Base-by-base conservation (phyloP, 2,797 vertebrate species). In the Garrulus glandarius region DNA sequence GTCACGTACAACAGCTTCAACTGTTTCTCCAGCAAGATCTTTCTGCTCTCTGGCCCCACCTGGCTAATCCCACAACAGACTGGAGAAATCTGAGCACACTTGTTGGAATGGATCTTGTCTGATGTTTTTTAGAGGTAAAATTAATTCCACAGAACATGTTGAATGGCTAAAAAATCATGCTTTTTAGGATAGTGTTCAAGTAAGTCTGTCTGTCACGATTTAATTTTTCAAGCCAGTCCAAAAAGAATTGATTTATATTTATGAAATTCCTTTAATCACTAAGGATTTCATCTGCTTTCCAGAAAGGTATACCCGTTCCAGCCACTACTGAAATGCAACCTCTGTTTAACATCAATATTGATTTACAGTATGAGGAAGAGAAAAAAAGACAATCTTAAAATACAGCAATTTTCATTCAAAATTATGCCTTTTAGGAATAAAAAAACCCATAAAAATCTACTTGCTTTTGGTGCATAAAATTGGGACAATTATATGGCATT, bases 181-280 rank as follows among this genome's bases (percentile, higher is more conserved):
- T 43, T 20, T 70, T 90, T 57, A 69, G 71, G 56, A 65, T 77
- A 78, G 12, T 20, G 14, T 85, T 88, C 68, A 57, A 79, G 81
- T 77, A 78, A 89, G 32, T 81, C 47, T 87, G 52, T 41, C 75
- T 75, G 63, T 70, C 26, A 39, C n/a, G 21, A 92, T 88, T 91
- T 93, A 65, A 53, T 84, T 90, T 92, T 88, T 88, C 44, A 92
- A 79, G 32, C 11, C 56, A 77, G 65, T 82, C 34, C 9, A 89
- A 89, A 95, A 89, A 85, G 29, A 85, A 91, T 65, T 57, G 34
- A 44, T 63, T 81, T 77, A 57, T 76, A 93, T 85, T 85, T 84
- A 37, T 86, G 11, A 17, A 80, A 68, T 68, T 92, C 18, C 39
- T 90, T 84, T 91, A 11, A 84, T 67, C 44, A n/a, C 23, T 82